Evolutionary conservation across 2,888 invertebrate species (phyloP), one percentile per base, ranked within the genome.

Genomic region (Odontomyia ornata): DNA sequence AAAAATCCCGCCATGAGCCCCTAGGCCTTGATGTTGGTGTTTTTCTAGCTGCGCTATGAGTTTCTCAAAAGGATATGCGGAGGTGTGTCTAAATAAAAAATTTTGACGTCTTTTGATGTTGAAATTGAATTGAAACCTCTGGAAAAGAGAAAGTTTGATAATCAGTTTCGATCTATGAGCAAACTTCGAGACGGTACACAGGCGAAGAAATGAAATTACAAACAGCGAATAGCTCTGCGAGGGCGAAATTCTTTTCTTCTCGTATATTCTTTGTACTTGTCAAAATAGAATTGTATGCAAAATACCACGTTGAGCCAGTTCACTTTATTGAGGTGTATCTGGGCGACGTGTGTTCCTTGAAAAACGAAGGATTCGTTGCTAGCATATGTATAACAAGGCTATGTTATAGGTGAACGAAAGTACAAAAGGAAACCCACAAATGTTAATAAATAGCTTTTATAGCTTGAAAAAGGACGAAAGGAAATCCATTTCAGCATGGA

Each of bases 381-480:
- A 73, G 36, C 73, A 73, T 57, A 57, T 73, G 73, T 73, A 73
- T 56, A 56, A 73, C 73, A 73, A 5, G 60, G 23, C 3, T 73
- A 21, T 23, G 43, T 23, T 30, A 67, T 67, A 43, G 46, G 21
- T 5, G 67, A 30, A 57, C n/a, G 36, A 47, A 69, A 47, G 36
- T 73, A 73, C 60, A 73, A 73, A 75, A 75, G 64, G 52, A 75
- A 75, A 75, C 75, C 75, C 64, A 47, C 65, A 75, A 62, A 64
- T 46, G 75, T 65, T 75, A 75, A 75, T 75, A 75, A 75, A 75
- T 75, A 64, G 62, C 75, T 75, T 75, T 75, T 64, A 65, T 75
- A 65, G 75, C 75, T 46, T 47, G 25, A 28, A 75, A 73, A 75
- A 47, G 75, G 75, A 62, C 47, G 46, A 28, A 57, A 72, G 46